Evolutionary conservation across 2,888 invertebrate genomes (phyloP).

Genomic region (Agrochola circellaris): DNA sequence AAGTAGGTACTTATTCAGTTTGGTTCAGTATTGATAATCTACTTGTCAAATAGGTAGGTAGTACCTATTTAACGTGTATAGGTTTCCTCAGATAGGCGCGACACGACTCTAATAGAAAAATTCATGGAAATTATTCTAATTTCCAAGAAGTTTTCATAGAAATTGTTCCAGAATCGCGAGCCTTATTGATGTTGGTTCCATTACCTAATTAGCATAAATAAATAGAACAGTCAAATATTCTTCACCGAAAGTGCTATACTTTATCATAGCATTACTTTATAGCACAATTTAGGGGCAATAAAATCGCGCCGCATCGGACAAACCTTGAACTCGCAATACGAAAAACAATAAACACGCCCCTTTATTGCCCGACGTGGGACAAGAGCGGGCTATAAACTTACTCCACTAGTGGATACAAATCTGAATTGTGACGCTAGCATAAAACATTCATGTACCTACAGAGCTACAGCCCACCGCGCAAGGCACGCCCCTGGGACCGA

Average conservation of each 20-base stretch:
- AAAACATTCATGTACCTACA: conserved; percentile 86
- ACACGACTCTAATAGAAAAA: neutral
- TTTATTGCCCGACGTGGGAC: conserved; percentile 79
- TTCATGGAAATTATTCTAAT: neutral
- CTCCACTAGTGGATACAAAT: conserved; percentile 85
- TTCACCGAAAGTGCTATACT: conserved; percentile 35
- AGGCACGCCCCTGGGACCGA: conserved; percentile 85
- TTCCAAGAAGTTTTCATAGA: no score
- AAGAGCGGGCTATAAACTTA: conserved; percentile 78
- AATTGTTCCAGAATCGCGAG: neutral
- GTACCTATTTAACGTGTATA: neutral
- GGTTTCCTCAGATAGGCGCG: neutral
- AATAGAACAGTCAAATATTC: conserved; percentile 36
- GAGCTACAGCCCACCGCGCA: conserved; percentile 75
- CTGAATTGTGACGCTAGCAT: conserved; percentile 86
- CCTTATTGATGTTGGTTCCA: neutral
- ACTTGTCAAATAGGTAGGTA: neutral
- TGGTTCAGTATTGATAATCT: neutral
- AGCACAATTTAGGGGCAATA: conserved; percentile 56
- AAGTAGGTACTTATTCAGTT: neutral
- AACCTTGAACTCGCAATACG: conserved; percentile 76
- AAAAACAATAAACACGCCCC: conserved; percentile 82
- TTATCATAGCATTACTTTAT: conserved; percentile 61
- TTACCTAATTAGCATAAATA: conserved; percentile 12
- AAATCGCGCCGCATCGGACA: conserved; percentile 67